Base-by-base conservation (phyloP, 2,113 vertebrate genomes). In the Campylomormyrus numenius region DNA sequence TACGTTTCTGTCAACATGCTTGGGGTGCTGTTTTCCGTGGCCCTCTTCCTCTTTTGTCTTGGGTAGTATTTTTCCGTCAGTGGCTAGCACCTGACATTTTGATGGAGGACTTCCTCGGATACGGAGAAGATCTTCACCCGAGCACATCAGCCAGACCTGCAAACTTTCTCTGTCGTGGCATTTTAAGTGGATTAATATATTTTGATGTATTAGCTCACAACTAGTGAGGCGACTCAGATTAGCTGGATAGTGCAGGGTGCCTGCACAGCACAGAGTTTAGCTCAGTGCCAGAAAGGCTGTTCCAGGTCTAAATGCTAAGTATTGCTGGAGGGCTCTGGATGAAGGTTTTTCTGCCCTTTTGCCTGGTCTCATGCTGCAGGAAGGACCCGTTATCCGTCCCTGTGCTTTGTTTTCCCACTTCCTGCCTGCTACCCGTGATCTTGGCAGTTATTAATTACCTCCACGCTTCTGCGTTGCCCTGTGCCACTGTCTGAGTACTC, bases 371-470 rank as follows among this genome's bases (percentile, higher is more conserved):
- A 21, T 39, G 49, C n/a, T 19, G 27, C 1, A 53, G 24, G 9
- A 19, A 50, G 31, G 1, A 11, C 3, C 19, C 10, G 7, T n/a
- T 39, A 52, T 17, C 58, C n/a, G 1, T 77, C 49, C 42, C 42
- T 85, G 21, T n/a, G 42, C 45, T 85, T 85, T n/a, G 83, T 48
- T 77, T 35, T 48, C 66, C 21, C n/a, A 17, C 31, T 88, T 48
- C 46, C 48, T 19, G 56, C 39, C n/a, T 48, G 17, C 58, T 85
- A 35, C 48, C 9, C 35, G 21, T 3, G 53, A 53, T 85, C 56
- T 21, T 62, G 46, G 80, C 77, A 86, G 88, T 77, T 53, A 77
- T 89, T 89, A 89, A 89, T 89, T 91, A 80, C 80, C 84, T 50
- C 88, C 42, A 58, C 53, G 48, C 85, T 88, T 70, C 46, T 70